Conservation (phyloP, 2,888 invertebrate genomes). For the Candidula unifasciata region DNA sequence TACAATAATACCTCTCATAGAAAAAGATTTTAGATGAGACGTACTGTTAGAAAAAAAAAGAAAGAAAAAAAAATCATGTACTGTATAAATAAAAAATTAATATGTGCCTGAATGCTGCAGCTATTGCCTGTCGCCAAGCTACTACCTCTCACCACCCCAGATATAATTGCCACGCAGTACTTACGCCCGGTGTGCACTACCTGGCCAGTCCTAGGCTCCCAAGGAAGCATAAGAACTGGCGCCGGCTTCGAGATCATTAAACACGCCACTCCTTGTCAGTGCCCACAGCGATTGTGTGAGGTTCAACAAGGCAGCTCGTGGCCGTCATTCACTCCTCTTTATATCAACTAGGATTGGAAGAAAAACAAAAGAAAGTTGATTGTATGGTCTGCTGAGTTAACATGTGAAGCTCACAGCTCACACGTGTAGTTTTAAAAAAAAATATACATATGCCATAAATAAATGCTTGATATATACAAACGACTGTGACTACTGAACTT, state of each 20-base stretch:
- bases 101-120: slow-evolving; percentile 9
- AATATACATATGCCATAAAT: too few relatives aligned
- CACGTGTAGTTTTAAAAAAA: too few relatives aligned
- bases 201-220: slow-evolving; percentile 49
- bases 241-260: slow-evolving; percentile 51
- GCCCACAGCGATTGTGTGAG: slow-evolving; percentile 51
- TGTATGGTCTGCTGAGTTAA: background rate
- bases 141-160: slow-evolving; percentile 38
- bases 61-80: background rate
- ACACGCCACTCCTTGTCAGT: slow-evolving; percentile 54
- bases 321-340: slow-evolving; percentile 42
- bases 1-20: background rate
- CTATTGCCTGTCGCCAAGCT: background rate
- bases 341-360: slow-evolving; percentile 47
- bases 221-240: slow-evolving; percentile 45
- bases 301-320: slow-evolving; percentile 7
- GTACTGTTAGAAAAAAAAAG: background rate
- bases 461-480: too few relatives aligned
- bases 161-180: slow-evolving; percentile 53
- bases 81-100: background rate
- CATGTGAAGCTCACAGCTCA: background rate
- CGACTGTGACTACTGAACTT: too few relatives aligned
- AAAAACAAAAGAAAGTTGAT: slow-evolving; percentile 13
- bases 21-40: background rate
- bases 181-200: slow-evolving; percentile 54